Evolutionary conservation across 2,888 invertebrate genomes (phyloP).

Genomic region (Drosophila recens): DNA sequence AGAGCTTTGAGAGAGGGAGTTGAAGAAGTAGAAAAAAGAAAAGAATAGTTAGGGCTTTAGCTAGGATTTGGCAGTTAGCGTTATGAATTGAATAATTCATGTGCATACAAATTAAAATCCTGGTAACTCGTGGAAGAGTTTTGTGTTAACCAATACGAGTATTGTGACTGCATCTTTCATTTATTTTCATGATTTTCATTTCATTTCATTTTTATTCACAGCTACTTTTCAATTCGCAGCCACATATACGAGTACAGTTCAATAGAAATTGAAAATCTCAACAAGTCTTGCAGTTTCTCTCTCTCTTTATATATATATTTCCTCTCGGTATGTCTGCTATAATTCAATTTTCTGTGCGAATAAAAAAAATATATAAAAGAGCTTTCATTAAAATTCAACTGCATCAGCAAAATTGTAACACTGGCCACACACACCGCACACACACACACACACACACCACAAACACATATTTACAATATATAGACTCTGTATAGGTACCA

Average conservation of each 20-base stretch:
- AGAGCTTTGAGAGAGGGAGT: not conserved
- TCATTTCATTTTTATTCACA: conserved; percentile 48
- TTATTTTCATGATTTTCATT: conserved; percentile 39
- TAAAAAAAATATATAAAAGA: conserved; percentile 44
- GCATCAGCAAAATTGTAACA: conserved; percentile 79
- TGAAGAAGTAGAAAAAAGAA: not conserved
- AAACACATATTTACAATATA: conserved; percentile 9
- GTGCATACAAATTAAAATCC: conserved; percentile 36
- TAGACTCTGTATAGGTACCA: conserved; percentile 52
- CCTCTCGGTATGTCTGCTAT: conserved; percentile 47
- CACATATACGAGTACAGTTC: conserved; percentile 48
- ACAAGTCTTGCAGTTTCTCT: conserved; percentile 39
- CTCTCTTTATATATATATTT: not conserved
- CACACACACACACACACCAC: conserved; percentile 18
- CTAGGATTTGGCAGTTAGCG: conserved; percentile 30
- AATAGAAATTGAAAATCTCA: conserved; percentile 77
- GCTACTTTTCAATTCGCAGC: conserved; percentile 51
- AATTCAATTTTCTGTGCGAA: conserved; percentile 74
- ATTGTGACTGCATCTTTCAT: conserved; percentile 25
- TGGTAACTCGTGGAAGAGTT: conserved; percentile 1
- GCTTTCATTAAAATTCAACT: conserved; percentile 81
- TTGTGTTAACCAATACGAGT: conserved; percentile 13
- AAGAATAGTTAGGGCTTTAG: conserved; percentile 39
- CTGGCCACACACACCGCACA: conserved; percentile 43
- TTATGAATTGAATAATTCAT: conserved; percentile 69